phyloP scores from a whole-genome alignment of 2,113 vertebrate genomes.

The Cygnus atratus region DNA sequence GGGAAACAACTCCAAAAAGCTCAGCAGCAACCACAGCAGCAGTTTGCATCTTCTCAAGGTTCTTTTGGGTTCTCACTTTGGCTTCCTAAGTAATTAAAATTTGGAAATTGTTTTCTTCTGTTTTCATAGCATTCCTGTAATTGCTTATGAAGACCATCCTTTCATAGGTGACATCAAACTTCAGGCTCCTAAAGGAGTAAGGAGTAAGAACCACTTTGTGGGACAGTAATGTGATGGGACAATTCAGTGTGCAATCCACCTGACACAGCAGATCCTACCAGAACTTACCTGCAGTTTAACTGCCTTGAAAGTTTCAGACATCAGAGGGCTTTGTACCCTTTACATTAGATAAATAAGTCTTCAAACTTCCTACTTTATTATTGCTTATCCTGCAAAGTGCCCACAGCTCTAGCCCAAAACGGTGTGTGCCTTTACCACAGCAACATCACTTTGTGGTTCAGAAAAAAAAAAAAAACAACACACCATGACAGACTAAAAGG shows the following conservation, averaged over 20 bases:
- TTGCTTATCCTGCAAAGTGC: neutral
- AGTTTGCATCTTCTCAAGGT: neutral
- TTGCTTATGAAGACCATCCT: neutral
- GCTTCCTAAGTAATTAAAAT: neutral
- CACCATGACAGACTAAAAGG: neutral
- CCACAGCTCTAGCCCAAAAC: neutral
- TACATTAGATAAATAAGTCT: neutral
- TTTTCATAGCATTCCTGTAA: neutral
- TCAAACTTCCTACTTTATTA: neutral
- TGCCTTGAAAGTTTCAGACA: neutral
- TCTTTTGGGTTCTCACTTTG: neutral
- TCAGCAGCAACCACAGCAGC: neutral
- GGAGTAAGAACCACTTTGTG: neutral
- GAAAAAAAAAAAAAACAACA: neutral
- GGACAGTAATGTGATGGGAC: neutral
- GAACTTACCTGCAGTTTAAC: neutral
- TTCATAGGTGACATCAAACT: neutral
- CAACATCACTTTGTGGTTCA: neutral
- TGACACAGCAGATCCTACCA: neutral
- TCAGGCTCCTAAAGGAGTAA: neutral
- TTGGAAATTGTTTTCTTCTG: neutral
- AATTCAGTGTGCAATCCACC: neutral
- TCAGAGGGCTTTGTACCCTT: neutral
- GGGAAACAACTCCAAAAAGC: neutral
- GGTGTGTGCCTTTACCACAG: neutral